Evolutionary conservation across 2,797 vertebrate genomes (phyloP).

Genomic region (Meriones psammophilus): DNA sequence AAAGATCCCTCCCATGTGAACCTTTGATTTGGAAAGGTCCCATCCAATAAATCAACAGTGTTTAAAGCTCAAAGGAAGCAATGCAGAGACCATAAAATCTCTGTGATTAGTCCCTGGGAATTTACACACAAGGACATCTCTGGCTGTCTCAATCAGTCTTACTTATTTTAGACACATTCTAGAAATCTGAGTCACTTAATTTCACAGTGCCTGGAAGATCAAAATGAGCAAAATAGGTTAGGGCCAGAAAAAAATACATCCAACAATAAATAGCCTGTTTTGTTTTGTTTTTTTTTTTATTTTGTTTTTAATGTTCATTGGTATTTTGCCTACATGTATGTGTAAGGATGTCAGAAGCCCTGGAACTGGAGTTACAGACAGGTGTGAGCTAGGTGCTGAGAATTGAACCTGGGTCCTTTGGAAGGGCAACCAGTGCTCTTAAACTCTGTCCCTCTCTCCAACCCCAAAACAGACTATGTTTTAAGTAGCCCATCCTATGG

Average conservation of each 20-base stretch:
- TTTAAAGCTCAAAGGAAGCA: constrained; percentile 33
- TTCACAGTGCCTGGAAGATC: not conserved
- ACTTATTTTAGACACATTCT: constrained; percentile 24
- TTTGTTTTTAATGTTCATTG: no score
- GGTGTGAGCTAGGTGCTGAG: no score
- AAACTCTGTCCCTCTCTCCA: no score
- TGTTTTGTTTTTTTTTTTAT: no score
- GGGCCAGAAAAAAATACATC: not conserved
- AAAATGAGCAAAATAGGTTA: not conserved
- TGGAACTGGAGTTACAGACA: no score
- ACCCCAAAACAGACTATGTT: not conserved
- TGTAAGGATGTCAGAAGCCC: no score
- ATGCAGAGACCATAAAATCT: constrained; percentile 12
- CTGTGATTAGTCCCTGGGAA: not conserved
- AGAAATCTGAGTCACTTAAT: not conserved
- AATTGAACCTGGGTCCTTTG: no score
- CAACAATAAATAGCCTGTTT: not conserved
- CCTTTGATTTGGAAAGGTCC: constrained; percentile 36
- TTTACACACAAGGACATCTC: not conserved
- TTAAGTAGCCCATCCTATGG: not conserved
- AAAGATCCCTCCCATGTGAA: constrained; percentile 37
- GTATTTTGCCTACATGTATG: no score
- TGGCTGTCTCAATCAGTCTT: constrained; percentile 7
- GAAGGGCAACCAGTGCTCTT: no score
- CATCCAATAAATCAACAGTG: not conserved